Conservation (phyloP, 2,888 invertebrate genomes). For the Opisthograptis luteolata region DNA sequence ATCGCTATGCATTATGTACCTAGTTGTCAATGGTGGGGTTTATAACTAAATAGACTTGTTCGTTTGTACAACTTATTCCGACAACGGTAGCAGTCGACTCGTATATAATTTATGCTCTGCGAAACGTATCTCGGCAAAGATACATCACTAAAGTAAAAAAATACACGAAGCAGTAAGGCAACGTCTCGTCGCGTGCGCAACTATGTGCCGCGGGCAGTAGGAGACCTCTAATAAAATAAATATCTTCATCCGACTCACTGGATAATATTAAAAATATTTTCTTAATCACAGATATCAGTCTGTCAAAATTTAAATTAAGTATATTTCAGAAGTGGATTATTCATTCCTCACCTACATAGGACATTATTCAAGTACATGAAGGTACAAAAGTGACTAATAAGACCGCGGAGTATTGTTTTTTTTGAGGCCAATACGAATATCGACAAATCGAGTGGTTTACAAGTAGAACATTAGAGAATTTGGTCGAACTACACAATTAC, state of each 20-base stretch:
- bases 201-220: constrained; percentile 75
- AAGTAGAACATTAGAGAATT: constrained; percentile 65
- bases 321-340: constrained; percentile 83
- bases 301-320: constrained; percentile 85
- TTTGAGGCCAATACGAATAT: constrained; percentile 65
- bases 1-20: constrained; percentile 49
- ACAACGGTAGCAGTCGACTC: constrained; percentile 50
- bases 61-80: constrained; percentile 60
- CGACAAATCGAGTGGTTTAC: constrained; percentile 65
- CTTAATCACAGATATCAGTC: constrained; percentile 85
- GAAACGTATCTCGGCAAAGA: constrained; percentile 52
- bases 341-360: constrained; percentile 77
- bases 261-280: constrained; percentile 84
- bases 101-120: constrained; percentile 45
- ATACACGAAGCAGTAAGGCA: constrained; percentile 66
- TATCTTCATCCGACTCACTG: constrained; percentile 83
- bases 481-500: constrained; percentile 75
- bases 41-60: constrained; percentile 66
- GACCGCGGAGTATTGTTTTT: constrained; percentile 78
- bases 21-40: constrained; percentile 58
- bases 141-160: constrained; percentile 66
- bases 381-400: constrained; percentile 83
- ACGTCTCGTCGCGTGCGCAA: constrained; percentile 67
- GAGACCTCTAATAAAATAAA: constrained; percentile 82
- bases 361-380: constrained; percentile 80